Conservation (phyloP, 2,797 vertebrate genomes). For the Microctenopoma steveboyesi region DNA sequence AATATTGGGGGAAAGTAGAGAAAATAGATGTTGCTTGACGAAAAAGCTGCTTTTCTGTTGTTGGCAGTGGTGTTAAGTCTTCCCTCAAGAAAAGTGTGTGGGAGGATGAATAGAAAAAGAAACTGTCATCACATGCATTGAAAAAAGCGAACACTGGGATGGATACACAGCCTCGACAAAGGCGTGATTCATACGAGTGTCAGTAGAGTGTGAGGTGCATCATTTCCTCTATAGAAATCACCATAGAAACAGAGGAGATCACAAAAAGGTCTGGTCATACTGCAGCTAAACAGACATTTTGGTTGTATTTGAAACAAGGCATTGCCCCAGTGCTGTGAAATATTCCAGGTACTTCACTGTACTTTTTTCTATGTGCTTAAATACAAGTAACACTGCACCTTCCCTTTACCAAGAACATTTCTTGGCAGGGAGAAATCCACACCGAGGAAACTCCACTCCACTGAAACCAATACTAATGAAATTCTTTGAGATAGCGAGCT, state of each 20-base stretch:
- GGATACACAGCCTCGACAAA: slow-evolving; percentile 39
- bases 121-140: slow-evolving; percentile 27
- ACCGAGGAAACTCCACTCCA: slow-evolving; percentile 12
- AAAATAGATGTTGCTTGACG: slow-evolving; percentile 36
- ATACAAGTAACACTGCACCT: slow-evolving; percentile 37
- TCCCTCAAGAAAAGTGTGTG: slow-evolving; percentile 49
- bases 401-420: slow-evolving; percentile 20
- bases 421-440: slow-evolving; percentile 38
- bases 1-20: slow-evolving; percentile 2
- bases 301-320: not conserved
- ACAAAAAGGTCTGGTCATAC: slow-evolving; percentile 7
- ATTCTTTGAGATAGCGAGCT: slow-evolving; percentile 28
- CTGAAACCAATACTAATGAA: slow-evolving; percentile 56
- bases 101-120: slow-evolving; percentile 46
- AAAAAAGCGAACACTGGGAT: slow-evolving; percentile 10
- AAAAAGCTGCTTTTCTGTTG: slow-evolving; percentile 49
- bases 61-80: slow-evolving; percentile 43
- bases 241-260: not conserved
- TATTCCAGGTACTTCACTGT: slow-evolving; percentile 4
- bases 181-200: slow-evolving; percentile 30
- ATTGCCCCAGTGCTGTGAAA: not conserved
- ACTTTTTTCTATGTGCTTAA: slow-evolving; percentile 27
- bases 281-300: not conserved
- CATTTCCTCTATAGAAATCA: slow-evolving; percentile 6
- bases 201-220: not conserved